phyloP scores from a whole-genome alignment of 2,888 invertebrate species.

The Chrysomela aeneicollis region DNA sequence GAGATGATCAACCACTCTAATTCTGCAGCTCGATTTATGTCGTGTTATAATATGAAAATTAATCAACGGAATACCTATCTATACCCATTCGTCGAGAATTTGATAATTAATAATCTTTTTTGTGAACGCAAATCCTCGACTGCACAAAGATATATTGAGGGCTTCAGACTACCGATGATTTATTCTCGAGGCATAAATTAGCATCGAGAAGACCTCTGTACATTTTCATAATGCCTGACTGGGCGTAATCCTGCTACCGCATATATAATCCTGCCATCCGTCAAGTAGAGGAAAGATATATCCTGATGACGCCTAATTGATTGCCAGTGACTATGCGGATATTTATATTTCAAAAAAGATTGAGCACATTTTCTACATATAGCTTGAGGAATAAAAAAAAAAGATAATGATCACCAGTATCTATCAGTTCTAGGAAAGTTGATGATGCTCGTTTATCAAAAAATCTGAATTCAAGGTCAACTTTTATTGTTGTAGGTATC shows the following conservation, averaged over 20 bases:
- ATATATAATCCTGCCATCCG: conserved; percentile 49
- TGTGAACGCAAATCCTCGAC: conserved; percentile 24
- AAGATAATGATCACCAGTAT: too few relatives aligned
- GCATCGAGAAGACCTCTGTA: conserved; percentile 47
- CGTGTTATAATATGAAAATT: conserved; percentile 22
- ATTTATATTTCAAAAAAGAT: background rate
- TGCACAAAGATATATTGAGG: conserved; percentile 33
- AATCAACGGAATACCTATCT: conserved; percentile 28
- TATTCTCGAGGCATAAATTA: conserved; percentile 52
- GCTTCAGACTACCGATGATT: conserved; percentile 44
- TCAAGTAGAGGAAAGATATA: conserved; percentile 47
- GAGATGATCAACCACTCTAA: too few relatives aligned
- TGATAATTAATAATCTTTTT: conserved; percentile 36
- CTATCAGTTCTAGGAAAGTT: too few relatives aligned
- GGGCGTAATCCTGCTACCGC: conserved; percentile 46
- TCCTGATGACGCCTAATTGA: conserved; percentile 47
- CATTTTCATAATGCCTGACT: conserved; percentile 49
- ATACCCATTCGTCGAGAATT: conserved; percentile 32
- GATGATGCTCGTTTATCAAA: too few relatives aligned
- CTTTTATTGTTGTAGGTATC: too few relatives aligned
- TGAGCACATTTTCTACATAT: background rate
- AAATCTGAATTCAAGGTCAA: too few relatives aligned
- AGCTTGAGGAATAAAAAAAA: too few relatives aligned
- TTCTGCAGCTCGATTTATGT: too few relatives aligned
- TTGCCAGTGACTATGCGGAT: conserved; percentile 23